phyloP scores from a whole-genome alignment of 2,797 vertebrate species.

The Cryptoblepharus egeriae region DNA sequence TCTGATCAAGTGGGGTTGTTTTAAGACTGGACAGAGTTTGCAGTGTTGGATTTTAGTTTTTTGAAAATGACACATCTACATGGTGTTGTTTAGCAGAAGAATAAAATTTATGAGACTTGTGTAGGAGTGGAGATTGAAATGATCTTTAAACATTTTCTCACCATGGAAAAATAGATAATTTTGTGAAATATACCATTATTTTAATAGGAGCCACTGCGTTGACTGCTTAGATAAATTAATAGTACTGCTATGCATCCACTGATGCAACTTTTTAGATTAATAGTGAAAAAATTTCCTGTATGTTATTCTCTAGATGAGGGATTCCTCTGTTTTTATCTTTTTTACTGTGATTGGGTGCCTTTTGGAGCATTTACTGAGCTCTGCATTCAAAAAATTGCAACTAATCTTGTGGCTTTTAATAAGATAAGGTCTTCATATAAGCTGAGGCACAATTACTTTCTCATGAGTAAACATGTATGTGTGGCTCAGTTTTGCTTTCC shows the following conservation, averaged over 20 bases:
- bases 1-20: conserved; percentile 22
- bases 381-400: no score
- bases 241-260: no score
- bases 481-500: no score
- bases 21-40: conserved; percentile 3
- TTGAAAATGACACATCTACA: background rate
- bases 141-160: background rate
- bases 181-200: conserved; percentile 8
- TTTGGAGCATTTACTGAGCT: no score
- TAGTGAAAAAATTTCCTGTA: no score
- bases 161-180: background rate
- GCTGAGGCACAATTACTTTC: no score
- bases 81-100: background rate
- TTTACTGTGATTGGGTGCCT: no score
- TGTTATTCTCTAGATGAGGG: background rate
- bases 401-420: no score
- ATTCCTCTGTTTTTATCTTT: no score
- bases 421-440: no score
- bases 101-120: background rate
- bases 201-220: background rate
- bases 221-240: conserved; percentile 1
- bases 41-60: background rate
- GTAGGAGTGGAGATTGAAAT: background rate
- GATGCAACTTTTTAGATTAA: no score
- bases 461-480: no score